These are phyloP conservation scores for Rhamphomyia laevipes DNA, from an alignment of 2,888 invertebrate genomes.

Conservation along the genomic window DNA sequence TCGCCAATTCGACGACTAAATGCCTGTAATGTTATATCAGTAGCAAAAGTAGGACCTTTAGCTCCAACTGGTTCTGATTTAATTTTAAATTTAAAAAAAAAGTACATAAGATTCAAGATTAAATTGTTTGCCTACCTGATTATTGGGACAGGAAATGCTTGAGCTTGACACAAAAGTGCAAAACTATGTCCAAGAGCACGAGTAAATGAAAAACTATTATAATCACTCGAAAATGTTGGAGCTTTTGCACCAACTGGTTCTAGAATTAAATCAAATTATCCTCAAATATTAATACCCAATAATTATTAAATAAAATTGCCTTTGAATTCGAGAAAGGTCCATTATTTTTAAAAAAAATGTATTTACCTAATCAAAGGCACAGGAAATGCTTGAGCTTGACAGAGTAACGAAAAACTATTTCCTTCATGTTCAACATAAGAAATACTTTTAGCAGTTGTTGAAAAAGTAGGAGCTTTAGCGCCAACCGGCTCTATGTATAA, in stretches of 20 bases:
- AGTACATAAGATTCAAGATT: background rate
- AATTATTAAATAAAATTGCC: too few relatives aligned
- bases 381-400: conserved; percentile 51
- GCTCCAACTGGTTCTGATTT: conserved; percentile 47
- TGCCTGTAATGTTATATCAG: conserved; percentile 34
- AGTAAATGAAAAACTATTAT: conserved; percentile 44
- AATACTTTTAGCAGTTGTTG: conserved; percentile 41
- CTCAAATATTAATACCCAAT: too few relatives aligned
- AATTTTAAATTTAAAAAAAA: background rate
- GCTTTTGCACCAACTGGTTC: conserved; percentile 49
- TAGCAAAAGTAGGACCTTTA: conserved; percentile 43
- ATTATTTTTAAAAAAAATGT: too few relatives aligned
- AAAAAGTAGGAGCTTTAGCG: conserved; percentile 41
- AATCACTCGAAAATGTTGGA: conserved; percentile 47
- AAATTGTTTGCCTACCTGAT: conserved; percentile 51
- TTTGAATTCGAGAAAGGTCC: background rate
- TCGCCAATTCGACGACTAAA: conserved; percentile 24
- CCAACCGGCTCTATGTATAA: conserved; percentile 42
- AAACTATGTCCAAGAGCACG: conserved; percentile 40
- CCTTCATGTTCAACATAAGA: conserved; percentile 33
- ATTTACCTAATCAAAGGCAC: conserved; percentile 52
- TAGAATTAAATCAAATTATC: conserved; percentile 21
- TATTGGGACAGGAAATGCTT: conserved; percentile 57
- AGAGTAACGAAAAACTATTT: conserved; percentile 42
- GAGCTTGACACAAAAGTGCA: conserved; percentile 54